These are phyloP conservation scores for Eulimnadia texana DNA, from an alignment of 1,140 invertebrate species.

Conservation along the genomic window DNA sequence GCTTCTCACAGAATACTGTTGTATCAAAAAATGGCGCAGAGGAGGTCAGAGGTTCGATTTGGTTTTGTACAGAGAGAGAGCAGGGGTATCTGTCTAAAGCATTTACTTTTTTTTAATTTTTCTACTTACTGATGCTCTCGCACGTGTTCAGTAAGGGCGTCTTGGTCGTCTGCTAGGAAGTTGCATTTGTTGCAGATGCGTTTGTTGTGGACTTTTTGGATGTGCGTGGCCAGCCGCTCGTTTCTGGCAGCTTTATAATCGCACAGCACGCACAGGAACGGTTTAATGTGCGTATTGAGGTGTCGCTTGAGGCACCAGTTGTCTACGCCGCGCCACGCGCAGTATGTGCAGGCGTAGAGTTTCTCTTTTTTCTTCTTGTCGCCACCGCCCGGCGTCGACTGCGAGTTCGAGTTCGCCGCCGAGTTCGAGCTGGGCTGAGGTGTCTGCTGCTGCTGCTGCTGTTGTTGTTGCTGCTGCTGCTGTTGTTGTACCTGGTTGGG, in stretches of 20 bases:
- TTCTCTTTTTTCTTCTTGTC: conserved; percentile 34
- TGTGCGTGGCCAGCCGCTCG: conserved; percentile 70
- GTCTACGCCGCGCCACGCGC: conserved; percentile 83
- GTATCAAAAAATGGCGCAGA: too few relatives aligned
- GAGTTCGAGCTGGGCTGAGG: background rate
- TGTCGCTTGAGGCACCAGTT: conserved; percentile 85
- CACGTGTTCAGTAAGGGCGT: conserved; percentile 56
- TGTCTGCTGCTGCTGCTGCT: background rate
- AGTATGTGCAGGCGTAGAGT: conserved; percentile 68
- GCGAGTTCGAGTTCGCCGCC: background rate
- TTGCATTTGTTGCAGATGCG: conserved; percentile 71
- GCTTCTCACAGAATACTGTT: too few relatives aligned
- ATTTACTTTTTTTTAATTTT: background rate
- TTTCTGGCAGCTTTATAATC: conserved; percentile 80
- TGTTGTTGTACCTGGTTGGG: background rate
- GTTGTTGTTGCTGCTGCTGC: background rate
- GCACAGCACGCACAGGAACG: conserved; percentile 74
- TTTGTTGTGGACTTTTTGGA: conserved; percentile 79
- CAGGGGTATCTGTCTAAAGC: too few relatives aligned
- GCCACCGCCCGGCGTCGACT: background rate
- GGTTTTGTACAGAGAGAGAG: too few relatives aligned
- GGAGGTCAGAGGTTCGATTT: too few relatives aligned
- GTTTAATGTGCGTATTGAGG: conserved; percentile 80
- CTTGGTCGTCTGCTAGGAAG: conserved; percentile 63
- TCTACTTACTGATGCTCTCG: conserved; percentile 38